Evolutionary conservation across 2,797 vertebrate genomes (phyloP).

Genomic region (Takifugu rubripes): DNA sequence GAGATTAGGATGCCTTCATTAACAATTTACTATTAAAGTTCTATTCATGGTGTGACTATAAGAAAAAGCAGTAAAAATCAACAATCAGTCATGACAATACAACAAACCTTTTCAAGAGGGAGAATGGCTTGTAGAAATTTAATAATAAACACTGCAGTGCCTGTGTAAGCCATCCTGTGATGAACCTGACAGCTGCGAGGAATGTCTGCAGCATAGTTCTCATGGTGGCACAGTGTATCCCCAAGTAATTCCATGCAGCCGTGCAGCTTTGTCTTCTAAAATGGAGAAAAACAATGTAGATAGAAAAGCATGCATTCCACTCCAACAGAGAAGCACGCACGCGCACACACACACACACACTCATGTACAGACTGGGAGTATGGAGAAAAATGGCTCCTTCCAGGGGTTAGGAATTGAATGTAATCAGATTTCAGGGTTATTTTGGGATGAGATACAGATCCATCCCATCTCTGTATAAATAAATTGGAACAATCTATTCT

Average conservation of each 20-base stretch:
- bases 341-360: slow-evolving; percentile 26
- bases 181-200: slow-evolving; percentile 72
- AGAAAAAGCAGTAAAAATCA: neutral
- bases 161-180: slow-evolving; percentile 85
- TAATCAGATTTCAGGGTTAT: slow-evolving; percentile 77
- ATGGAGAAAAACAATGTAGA: slow-evolving; percentile 40
- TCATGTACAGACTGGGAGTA: slow-evolving; percentile 4
- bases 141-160: slow-evolving; percentile 81
- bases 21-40: neutral
- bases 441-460: slow-evolving; percentile 71
- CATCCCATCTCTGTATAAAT: slow-evolving; percentile 65
- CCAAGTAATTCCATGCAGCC: slow-evolving; percentile 81
- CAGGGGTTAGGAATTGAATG: slow-evolving; percentile 65
- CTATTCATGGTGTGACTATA: too few species aligned
- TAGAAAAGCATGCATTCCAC: slow-evolving; percentile 26
- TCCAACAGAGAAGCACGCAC: slow-evolving; percentile 18
- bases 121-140: slow-evolving; percentile 87
- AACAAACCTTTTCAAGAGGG: slow-evolving; percentile 85
- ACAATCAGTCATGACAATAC: neutral
- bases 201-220: slow-evolving; percentile 66
- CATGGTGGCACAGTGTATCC: slow-evolving; percentile 83
- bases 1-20: slow-evolving; percentile 2
- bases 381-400: slow-evolving; percentile 56
- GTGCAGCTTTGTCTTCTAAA: slow-evolving; percentile 87
- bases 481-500: slow-evolving; percentile 77